phyloP scores from a whole-genome alignment of 2,888 invertebrate genomes.

The Scrobipalpa costella region DNA sequence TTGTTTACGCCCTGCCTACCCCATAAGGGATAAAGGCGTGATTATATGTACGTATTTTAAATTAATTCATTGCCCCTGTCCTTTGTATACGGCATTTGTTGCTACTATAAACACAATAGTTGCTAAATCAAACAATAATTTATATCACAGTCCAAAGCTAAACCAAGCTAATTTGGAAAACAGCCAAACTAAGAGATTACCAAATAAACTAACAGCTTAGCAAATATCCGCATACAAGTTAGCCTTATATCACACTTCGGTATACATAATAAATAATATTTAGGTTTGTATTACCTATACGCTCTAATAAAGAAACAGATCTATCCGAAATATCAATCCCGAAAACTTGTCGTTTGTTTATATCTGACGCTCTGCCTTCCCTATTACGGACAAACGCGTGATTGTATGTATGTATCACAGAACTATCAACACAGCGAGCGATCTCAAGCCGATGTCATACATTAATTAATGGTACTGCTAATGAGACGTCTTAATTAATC shows the following conservation, averaged over 20 bases:
- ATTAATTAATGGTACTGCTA: slow-evolving; percentile 18
- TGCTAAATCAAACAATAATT: background rate
- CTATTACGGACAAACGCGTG: too few species aligned
- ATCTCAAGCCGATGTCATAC: background rate
- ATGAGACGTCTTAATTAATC: slow-evolving; percentile 22
- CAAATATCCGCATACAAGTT: background rate
- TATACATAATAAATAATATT: background rate
- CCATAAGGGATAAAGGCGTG: too few species aligned
- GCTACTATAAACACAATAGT: background rate
- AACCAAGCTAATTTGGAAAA: slow-evolving; percentile 1
- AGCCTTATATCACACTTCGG: background rate
- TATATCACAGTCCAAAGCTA: background rate
- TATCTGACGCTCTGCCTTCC: too few species aligned
- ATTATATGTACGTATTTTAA: too few species aligned
- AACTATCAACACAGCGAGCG: background rate
- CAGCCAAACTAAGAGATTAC: background rate
- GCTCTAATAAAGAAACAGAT: too few species aligned
- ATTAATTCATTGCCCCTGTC: too few species aligned
- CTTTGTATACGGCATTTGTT: too few species aligned
- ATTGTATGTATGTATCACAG: too few species aligned
- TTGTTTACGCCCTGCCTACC: too few species aligned
- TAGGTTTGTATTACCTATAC: too few species aligned
- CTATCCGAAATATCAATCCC: too few species aligned
- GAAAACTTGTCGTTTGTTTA: too few species aligned
- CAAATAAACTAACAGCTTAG: background rate